phyloP scores from a whole-genome alignment of 2,888 invertebrate genomes.

The Leucophora obtusa region DNA sequence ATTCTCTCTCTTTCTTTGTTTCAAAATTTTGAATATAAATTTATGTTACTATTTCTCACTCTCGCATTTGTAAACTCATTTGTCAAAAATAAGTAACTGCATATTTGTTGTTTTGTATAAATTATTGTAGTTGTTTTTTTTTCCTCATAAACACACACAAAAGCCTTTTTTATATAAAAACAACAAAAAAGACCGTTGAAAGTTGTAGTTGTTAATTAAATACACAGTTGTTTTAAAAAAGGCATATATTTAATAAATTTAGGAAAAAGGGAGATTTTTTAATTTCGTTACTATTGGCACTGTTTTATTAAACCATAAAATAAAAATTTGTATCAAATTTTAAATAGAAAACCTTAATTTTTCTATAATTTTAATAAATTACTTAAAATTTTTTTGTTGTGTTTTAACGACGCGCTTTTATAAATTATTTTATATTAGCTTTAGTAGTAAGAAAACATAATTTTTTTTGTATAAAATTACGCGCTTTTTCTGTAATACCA shows the following conservation, averaged over 20 bases:
- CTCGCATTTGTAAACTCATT: constrained; percentile 26
- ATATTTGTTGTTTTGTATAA: constrained; percentile 41
- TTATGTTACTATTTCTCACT: constrained; percentile 2
- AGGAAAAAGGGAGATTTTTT: neutral
- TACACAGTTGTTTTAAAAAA: constrained; percentile 10
- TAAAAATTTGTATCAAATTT: neutral
- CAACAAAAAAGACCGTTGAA: constrained; percentile 23
- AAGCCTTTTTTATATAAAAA: constrained; percentile 11
- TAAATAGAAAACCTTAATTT: neutral
- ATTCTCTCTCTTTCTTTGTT: constrained; percentile 7
- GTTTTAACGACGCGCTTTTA: neutral
- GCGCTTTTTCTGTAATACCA: constrained; percentile 46
- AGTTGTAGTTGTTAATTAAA: constrained; percentile 8
- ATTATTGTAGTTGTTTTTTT: constrained; percentile 19
- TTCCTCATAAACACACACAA: constrained; percentile 8
- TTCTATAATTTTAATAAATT: neutral
- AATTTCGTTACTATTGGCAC: constrained; percentile 22
- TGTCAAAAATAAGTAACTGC: constrained; percentile 55
- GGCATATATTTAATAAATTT: neutral
- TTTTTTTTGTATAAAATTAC: constrained; percentile 29
- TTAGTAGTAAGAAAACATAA: neutral
- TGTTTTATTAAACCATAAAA: constrained; percentile 7
- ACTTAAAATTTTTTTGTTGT: neutral
- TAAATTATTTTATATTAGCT: neutral
- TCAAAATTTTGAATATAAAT: neutral